Percentiles rank a stretch among this genome's conserved stretches.
phyloP scores from a whole-genome alignment of 64 coral and sea anemone genomes.

The Hydrozoanthus tunicans region DNA sequence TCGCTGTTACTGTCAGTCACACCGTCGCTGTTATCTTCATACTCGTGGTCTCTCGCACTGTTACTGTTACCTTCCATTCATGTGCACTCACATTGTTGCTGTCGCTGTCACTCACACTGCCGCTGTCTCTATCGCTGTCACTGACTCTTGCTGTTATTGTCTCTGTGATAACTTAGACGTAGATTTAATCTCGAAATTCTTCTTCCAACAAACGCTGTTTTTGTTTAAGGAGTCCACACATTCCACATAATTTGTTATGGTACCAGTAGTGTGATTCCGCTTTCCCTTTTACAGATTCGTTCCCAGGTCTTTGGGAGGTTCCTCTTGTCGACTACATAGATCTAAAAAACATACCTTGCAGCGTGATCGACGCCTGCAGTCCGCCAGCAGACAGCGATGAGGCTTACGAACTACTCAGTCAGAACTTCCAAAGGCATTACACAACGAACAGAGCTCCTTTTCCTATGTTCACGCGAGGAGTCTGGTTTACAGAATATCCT shows the following conservation, averaged over 20 bases:
- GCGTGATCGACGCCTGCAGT: slow-evolving; percentile 63
- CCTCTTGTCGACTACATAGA: slow-evolving; percentile 70
- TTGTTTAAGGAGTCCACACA: too few relatives aligned
- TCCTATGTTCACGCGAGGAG: slow-evolving; percentile 48
- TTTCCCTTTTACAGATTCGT: slow-evolving; percentile 61
- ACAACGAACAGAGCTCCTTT: slow-evolving; percentile 72
- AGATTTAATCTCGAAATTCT: too few relatives aligned
- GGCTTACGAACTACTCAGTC: slow-evolving; percentile 50
- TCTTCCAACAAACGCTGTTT: too few relatives aligned
- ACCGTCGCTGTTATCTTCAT: not conserved
- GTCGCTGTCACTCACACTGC: not conserved
- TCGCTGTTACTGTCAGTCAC: too few relatives aligned
- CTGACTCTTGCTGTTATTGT: too few relatives aligned
- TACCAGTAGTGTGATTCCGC: not conserved
- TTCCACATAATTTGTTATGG: not conserved
- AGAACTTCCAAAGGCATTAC: slow-evolving; percentile 68
- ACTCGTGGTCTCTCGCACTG: too few relatives aligned
- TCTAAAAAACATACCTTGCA: slow-evolving; percentile 30
- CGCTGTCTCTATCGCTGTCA: not conserved
- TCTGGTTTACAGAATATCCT: slow-evolving; percentile 45
- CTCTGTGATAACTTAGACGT: too few relatives aligned
- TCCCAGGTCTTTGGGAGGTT: slow-evolving; percentile 82
- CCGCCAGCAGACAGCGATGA: slow-evolving; percentile 17
- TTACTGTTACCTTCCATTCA: not conserved
- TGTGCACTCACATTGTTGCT: not conserved